Percentiles rank a stretch among this genome's conserved stretches.
phyloP scores from a whole-genome alignment of 2,888 invertebrate genomes.

The Atrina japonica region DNA sequence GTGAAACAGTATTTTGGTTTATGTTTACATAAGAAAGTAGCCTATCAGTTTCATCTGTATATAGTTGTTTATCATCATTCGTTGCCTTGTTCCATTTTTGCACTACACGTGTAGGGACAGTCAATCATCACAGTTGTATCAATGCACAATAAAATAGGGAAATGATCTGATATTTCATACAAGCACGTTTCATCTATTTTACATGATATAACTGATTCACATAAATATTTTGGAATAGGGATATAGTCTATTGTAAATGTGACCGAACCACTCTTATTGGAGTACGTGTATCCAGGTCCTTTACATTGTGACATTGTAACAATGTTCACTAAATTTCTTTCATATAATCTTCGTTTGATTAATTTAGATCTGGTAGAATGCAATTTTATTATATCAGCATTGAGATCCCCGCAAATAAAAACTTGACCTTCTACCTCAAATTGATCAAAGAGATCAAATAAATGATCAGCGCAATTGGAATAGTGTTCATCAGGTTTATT shows the following conservation, averaged over 20 bases:
- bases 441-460: no score
- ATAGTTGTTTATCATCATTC: neutral
- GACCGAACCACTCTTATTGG: neutral
- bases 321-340: neutral
- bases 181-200: neutral
- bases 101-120: neutral
- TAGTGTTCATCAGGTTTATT: neutral
- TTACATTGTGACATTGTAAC: neutral
- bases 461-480: neutral
- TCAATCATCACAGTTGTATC: neutral
- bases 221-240: constrained; percentile 5
- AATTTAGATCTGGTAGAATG: no score
- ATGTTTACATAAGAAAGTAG: neutral
- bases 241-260: constrained; percentile 17
- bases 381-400: no score
- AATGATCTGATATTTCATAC: constrained; percentile 17
- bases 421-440: no score
- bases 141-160: neutral
- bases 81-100: constrained; percentile 11
- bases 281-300: neutral
- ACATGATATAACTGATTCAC: neutral
- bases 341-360: neutral
- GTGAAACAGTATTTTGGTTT: neutral
- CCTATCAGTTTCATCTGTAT: constrained; percentile 12
- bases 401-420: no score